phyloP scores from a whole-genome alignment of 2,888 invertebrate genomes.

The Xestia rhomboidea region DNA sequence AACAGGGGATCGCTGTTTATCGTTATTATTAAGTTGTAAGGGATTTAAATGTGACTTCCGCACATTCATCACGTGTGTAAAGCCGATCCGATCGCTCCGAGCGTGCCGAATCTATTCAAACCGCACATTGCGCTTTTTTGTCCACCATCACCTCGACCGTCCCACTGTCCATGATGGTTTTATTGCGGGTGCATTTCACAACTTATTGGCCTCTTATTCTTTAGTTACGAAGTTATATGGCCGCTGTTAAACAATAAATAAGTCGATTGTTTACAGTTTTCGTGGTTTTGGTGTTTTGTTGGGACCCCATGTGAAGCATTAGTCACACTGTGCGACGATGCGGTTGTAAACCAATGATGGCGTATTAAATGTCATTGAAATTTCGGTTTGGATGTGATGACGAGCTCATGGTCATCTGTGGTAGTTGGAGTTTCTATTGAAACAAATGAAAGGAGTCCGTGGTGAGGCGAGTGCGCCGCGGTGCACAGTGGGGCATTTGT shows the following conservation, averaged over 20 bases:
- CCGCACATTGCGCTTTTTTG: slow-evolving; percentile 76
- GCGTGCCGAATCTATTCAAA: slow-evolving; percentile 85
- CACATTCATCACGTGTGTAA: slow-evolving; percentile 84
- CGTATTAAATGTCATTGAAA: slow-evolving; percentile 78
- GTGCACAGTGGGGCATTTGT: slow-evolving; percentile 76
- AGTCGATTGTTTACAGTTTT: slow-evolving; percentile 85
- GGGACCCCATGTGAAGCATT: slow-evolving; percentile 84
- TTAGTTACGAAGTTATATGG: slow-evolving; percentile 84
- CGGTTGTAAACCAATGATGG: slow-evolving; percentile 82
- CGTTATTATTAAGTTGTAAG: slow-evolving; percentile 88
- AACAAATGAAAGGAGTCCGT: slow-evolving; percentile 72
- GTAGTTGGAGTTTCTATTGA: slow-evolving; percentile 77
- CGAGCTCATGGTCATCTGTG: slow-evolving; percentile 71
- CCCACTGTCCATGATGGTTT: slow-evolving; percentile 86
- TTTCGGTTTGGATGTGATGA: slow-evolving; percentile 77
- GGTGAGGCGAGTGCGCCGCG: slow-evolving; percentile 50
- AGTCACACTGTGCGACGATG: slow-evolving; percentile 74
- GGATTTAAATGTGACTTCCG: slow-evolving; percentile 86
- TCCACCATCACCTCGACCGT: slow-evolving; percentile 52
- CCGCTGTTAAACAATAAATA: slow-evolving; percentile 89
- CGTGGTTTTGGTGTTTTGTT: slow-evolving; percentile 76
- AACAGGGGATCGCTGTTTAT: slow-evolving; percentile 87
- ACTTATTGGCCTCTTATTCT: slow-evolving; percentile 83
- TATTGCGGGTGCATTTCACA: slow-evolving; percentile 86
- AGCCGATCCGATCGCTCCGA: slow-evolving; percentile 75